Evolutionary conservation across 2,888 invertebrate genomes (phyloP).

Genomic region (Drosophila maculinotata): DNA sequence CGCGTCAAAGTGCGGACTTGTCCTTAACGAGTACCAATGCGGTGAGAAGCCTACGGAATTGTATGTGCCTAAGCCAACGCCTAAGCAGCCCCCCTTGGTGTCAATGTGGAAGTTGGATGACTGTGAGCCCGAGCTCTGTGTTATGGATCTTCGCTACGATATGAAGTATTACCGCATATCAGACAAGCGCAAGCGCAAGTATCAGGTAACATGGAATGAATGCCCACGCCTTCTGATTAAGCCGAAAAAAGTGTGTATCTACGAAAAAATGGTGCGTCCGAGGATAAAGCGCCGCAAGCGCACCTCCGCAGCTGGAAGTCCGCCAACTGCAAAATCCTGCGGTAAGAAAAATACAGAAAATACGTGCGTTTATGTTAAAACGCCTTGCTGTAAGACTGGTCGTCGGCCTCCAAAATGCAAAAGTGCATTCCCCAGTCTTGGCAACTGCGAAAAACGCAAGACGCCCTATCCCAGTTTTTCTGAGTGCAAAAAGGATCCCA

Average conservation of each 20-base stretch:
- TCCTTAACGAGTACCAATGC: conserved; percentile 27
- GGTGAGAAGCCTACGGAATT: neutral
- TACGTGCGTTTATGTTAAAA: conserved; percentile 17
- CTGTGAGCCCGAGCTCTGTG: conserved; percentile 24
- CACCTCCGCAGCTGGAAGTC: too few relatives aligned
- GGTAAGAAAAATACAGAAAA: neutral
- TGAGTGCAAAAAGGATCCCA: conserved; percentile 51
- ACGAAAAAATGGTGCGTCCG: conserved; percentile 28
- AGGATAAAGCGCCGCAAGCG: conserved; percentile 35
- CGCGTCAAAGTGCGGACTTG: conserved; percentile 24
- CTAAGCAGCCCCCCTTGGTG: neutral
- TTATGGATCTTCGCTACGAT: conserved; percentile 58
- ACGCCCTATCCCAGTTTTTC: conserved; percentile 70
- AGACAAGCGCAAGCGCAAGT: conserved; percentile 56
- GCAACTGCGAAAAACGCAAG: conserved; percentile 41
- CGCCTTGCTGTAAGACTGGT: conserved; percentile 53
- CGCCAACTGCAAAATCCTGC: neutral
- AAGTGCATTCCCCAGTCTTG: conserved; percentile 1
- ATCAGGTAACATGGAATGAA: conserved; percentile 72
- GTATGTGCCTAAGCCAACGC: neutral
- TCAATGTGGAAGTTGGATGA: conserved; percentile 49
- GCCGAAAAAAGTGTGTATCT: conserved; percentile 51
- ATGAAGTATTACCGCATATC: conserved; percentile 57
- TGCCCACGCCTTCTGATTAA: conserved; percentile 55
- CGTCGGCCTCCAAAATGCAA: conserved; percentile 58